Evolutionary conservation across 1,140 invertebrate genomes (phyloP), one percentile per base, ranked within the genome.

Genomic region (Pseudomyrmex sp.): DNA sequence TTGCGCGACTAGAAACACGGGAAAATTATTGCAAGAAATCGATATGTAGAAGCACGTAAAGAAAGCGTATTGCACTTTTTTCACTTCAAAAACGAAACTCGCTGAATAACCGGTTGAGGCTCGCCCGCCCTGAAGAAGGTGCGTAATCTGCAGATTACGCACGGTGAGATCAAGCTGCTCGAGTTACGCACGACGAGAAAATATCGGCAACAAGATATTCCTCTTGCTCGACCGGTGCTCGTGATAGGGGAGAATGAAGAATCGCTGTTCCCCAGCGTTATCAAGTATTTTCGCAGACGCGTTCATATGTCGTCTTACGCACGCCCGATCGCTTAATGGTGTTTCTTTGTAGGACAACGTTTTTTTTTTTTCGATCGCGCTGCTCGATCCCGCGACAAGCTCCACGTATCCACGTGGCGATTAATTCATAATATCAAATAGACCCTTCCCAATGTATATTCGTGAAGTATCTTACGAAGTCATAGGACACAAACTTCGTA

Each of bases 401-500:
- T 18, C 4, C 35, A 35, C 61, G 44, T 20, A 23, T 69, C 18
- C 63, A 26, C 18, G 35, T 15, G 66, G 12, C 76, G 23, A 72
- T 80, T 80, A 72, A 72, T 80, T 66, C 20, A 72, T 80, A 72
- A n/a, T 50, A 46, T 70, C 66, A 4, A 54, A 35, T 70, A 61
- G 54, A 80, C 46, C 15, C 20, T n/a, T 35, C 5, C 12, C 76
- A 23, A 61, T 50, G 44, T 50, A 54, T 62, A 65, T 66, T 54
- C 44, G 52, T n/a, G 3, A 59, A 80, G 56, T 72, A 15, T 61
- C 56, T 23, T 23, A 66, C 5, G 15, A 44, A 70, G 18, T 23
- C 52, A 26, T 15, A 35, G 15, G 52, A 46, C 63, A 13, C 75
- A n/a, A 79, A 69, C 44, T 70, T 23, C 10, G 35, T 58, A 56